Conservation (phyloP, 2,797 vertebrate species). For the Notolabrus celidotus region DNA sequence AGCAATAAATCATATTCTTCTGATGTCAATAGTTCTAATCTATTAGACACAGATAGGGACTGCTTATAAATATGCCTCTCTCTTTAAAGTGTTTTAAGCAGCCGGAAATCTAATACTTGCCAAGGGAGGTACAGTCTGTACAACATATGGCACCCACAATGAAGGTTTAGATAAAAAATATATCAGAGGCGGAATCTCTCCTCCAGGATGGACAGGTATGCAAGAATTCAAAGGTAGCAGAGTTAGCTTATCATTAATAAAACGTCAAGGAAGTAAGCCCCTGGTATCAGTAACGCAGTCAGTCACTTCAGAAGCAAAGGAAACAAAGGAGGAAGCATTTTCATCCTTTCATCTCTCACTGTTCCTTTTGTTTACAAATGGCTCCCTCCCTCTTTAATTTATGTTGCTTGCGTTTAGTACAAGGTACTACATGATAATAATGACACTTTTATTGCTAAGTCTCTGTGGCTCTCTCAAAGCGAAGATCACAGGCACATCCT, state of each 20-base stretch:
- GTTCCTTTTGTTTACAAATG: conserved; percentile 64
- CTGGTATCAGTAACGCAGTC: conserved; percentile 29
- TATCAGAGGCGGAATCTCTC: not conserved
- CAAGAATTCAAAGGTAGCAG: conserved; percentile 4
- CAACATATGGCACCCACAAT: not conserved
- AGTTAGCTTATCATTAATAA: conserved; percentile 16
- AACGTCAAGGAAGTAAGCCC: conserved; percentile 23
- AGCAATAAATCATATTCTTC: too few species aligned
- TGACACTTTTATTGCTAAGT: conserved; percentile 73
- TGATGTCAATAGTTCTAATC: too few species aligned
- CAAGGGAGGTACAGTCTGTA: conserved; percentile 17
- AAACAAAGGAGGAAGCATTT: conserved; percentile 49
- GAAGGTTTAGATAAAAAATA: not conserved
- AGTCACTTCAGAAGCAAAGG: conserved; percentile 26
- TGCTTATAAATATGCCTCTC: not conserved
- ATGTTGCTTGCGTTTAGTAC: conserved; percentile 73
- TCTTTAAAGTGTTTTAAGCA: not conserved
- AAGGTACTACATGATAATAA: conserved; percentile 67
- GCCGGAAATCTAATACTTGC: conserved; percentile 7
- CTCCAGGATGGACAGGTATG: not conserved
- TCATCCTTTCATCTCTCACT: conserved; percentile 52
- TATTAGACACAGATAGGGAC: not conserved
- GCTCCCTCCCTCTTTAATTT: conserved; percentile 67
- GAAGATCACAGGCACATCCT: conserved; percentile 69
- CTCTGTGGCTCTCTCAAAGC: conserved; percentile 67